Evolutionary conservation across 2,888 invertebrate genomes (phyloP), one percentile per base, ranked within the genome.

Genomic region (Halocaridina rubra): DNA sequence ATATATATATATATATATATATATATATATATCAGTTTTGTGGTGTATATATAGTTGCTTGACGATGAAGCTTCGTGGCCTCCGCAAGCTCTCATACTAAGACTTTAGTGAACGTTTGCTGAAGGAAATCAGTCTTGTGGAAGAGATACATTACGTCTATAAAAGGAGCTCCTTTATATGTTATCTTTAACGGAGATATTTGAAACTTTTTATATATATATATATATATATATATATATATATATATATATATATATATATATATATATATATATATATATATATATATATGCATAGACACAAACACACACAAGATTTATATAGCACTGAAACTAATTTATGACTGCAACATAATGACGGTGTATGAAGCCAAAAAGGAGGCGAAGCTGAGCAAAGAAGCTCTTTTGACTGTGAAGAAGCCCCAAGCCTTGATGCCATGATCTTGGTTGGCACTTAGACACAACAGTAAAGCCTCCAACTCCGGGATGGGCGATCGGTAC

Each of bases 331-430:
- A n/a, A n/a, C n/a, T n/a, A 16, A 7, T 22, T 74, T 46, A 74
- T 4, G 53, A 39, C 75, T 75, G 75, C 16, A 75, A 7, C 75
- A 75, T 75, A 16, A 75, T 75, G 75, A 75, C 75, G 22, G 53
- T 19, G 46, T 75, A 75, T 13, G 75, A 75, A n/a, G 53, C 29
- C 13, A 75, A 16, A 16, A 75, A 3, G 5, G 75, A 75, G 2
- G 24, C 19, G 19, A 75, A 46, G 57, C 53, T 46, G 1, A 75
- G 53, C 16, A 75, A 19, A 10, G 75, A 53, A 16, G 22, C 53
- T 27, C 46, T 39, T 22, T 24, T 75, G 75, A 75, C 27, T 24
- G 27, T 46, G 53, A 75, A 75, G 75, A 46, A 75, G n/a, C 75
- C 75, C 53, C 53, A 75, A 13, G 75, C 75, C 2, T 22, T 27